Evolutionary conservation across 2,113 vertebrate genomes (phyloP), one percentile per base, ranked within the genome.

Genomic region (Dunckerocampus dactyliophorus): DNA sequence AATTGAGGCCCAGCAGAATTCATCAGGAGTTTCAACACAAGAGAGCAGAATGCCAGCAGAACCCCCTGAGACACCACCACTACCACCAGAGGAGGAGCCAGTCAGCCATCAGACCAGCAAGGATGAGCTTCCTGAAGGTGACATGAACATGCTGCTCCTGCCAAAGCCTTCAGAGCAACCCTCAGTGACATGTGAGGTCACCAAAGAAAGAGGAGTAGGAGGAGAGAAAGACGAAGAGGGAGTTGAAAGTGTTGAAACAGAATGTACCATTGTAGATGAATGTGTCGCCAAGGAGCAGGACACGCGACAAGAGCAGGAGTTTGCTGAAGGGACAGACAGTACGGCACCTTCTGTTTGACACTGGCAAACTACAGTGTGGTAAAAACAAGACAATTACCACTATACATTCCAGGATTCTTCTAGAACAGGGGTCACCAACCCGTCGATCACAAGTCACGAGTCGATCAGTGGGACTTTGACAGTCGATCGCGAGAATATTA

Each of bases 231-330:
- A 16, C 37, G 15, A 21, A 20, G 53, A 28, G 7, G 21, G 7
- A 39, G 20, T 4, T 15, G 60, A 63, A 63, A 56, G 45, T 50
- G 46, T 24, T 14, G 64, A 72, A 24, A 52, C 20, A 0, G 64
- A 71, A 47, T 59, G 56, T 62, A 17, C 47, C 24, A 19, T 60
- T n/a, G 53, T 49, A 6, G 48, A 62, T 57, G 72, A 65, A 62
- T 52, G 16, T 19, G 20, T 42, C 2, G 21, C 58, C 6, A 50
- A 53, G 37, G 54, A 76, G 51, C 55, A 64, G 34, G 52, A 64
- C 8, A 1, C 57, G 13, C 52, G 10, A 9, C 28, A 55, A 48
- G 20, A 64, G n/a, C 67, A 65, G 37, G 45, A 72, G 17, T 34
- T 59, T 51, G 60, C 47, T 48, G 51, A 67, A 2, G 19, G 46